Evolutionary conservation across 92 coral and sea anemone genomes (phyloP), one percentile per base, ranked within the genome.

Genomic region (Diadumene lineata): DNA sequence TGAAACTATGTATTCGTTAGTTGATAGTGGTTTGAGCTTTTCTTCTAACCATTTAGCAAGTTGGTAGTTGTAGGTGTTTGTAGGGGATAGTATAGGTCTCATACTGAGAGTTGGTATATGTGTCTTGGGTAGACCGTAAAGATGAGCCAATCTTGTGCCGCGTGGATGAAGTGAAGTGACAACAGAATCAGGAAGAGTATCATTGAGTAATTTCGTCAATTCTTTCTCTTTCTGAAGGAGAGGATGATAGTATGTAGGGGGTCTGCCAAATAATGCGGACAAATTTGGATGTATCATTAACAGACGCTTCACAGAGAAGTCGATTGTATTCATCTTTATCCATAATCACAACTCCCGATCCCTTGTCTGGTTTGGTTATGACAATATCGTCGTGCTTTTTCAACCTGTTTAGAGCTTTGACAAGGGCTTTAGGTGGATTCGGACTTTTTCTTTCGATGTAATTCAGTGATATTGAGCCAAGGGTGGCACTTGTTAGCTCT

Each of bases 291-390:
- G 55, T 57, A 34, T 85, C 64, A 60, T 75, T 75, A 68, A 85
- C 70, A 25, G 90, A 85, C 7, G 90, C 82, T 64, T 85, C 82
- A 53, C 55, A 64, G 46, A 85, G 58, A 48, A 85, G 64, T 30
- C 43, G 27, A 21, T 17, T 55, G 56, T 85, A 80, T 22, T 80
- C 75, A 19, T 82, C 55, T 34, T 80, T 85, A 64, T 85, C 69
- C 83, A 74, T 69, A 29, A 85, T 75, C 16, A 85, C 90, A n/a
- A 85, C 82, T 11, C 85, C 89, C 26, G 81, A 38, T 33, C 89
- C 85, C 46, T 84, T 84, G 60, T 84, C 89, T 34, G 89, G 89
- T 62, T 69, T 74, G 13, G 81, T 79, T 46, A 85, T 63, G 30
- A 85, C 84, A 51, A 73, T 79, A 66, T 83, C 87, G 48, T 74